Evolutionary conservation across 2,888 invertebrate genomes (phyloP).

Genomic region (Drosophila acutilabella): DNA sequence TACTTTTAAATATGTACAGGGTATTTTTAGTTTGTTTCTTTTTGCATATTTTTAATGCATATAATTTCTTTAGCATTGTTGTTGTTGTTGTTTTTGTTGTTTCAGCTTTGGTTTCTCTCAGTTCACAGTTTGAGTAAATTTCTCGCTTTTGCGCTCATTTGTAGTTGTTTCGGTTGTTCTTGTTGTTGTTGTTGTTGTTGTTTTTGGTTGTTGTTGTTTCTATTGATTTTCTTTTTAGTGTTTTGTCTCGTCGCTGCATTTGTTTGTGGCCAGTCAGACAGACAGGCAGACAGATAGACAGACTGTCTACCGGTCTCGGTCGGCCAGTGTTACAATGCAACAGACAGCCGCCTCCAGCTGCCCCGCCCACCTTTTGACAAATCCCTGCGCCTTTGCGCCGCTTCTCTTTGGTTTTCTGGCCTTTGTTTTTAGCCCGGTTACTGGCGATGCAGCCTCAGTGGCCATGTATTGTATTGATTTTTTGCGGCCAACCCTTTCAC

Average conservation of each 20-base stretch:
- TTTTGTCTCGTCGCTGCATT: constrained; percentile 62
- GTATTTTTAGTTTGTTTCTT: neutral
- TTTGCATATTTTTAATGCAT: constrained; percentile 45
- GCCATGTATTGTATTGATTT: constrained; percentile 78
- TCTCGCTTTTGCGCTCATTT: constrained; percentile 41
- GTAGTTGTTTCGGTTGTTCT: constrained; percentile 30
- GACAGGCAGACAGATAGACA: constrained; percentile 15
- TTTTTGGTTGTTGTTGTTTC: constrained; percentile 59
- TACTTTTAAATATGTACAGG: constrained; percentile 1
- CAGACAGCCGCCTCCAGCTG: constrained; percentile 51
- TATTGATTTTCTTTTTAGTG: constrained; percentile 71
- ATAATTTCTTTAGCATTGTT: constrained; percentile 58
- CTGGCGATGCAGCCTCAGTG: constrained; percentile 41
- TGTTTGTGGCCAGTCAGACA: constrained; percentile 63
- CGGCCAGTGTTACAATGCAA: constrained; percentile 81
- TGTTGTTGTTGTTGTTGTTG: constrained; percentile 62
- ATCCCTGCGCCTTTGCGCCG: neutral
- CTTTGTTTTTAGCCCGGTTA: constrained; percentile 55
- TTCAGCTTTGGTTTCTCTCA: constrained; percentile 24
- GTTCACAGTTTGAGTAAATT: constrained; percentile 53
- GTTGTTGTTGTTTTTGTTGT: constrained; percentile 46
- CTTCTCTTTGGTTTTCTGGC: constrained; percentile 17
- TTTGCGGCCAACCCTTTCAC: constrained; percentile 55
- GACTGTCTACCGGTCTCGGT: constrained; percentile 50
- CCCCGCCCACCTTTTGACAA: neutral